Conservation (phyloP, 1,140 invertebrate genomes). For the Drosophila cardini region DNA sequence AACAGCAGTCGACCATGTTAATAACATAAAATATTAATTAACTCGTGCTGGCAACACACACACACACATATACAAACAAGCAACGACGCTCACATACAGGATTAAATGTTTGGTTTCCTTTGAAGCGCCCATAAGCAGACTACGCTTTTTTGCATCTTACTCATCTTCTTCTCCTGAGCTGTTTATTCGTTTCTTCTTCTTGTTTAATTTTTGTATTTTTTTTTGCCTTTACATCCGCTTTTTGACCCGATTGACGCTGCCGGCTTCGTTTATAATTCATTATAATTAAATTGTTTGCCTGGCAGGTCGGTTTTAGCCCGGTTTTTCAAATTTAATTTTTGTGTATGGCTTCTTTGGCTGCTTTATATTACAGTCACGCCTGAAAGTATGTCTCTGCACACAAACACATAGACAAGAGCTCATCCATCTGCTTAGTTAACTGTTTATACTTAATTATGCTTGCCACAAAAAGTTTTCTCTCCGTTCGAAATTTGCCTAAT, state of each 20-base stretch:
- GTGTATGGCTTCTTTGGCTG: conserved; percentile 45
- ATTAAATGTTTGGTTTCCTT: conserved; percentile 25
- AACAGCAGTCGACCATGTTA: conserved; percentile 59
- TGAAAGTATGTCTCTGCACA: conserved; percentile 40
- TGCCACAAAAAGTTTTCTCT: conserved; percentile 67
- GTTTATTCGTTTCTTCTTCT: conserved; percentile 9
- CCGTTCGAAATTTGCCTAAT: conserved; percentile 54
- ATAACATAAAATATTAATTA: conserved; percentile 83
- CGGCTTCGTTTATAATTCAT: conserved; percentile 76
- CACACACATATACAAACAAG: conserved; percentile 12
- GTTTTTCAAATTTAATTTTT: conserved; percentile 64
- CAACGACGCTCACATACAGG: conserved; percentile 3
- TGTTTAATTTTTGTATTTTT: conserved; percentile 41
- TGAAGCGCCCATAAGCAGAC: conserved; percentile 40
- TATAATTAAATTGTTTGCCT: conserved; percentile 81
- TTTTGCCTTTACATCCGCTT: conserved; percentile 37
- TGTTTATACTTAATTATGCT: conserved; percentile 72
- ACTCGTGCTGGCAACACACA: conserved; percentile 47
- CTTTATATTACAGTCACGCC: conserved; percentile 41
- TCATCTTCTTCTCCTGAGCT: conserved; percentile 19
- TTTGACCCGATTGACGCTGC: conserved; percentile 44
- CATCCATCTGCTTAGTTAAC: conserved; percentile 49
- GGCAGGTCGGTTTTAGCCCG: conserved; percentile 43
- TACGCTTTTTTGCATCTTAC: conserved; percentile 61
- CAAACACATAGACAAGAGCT: conserved; percentile 3